Evolutionary conservation across 2,113 vertebrate genomes (phyloP).

Genomic region (Crotophaga sulcirostris): DNA sequence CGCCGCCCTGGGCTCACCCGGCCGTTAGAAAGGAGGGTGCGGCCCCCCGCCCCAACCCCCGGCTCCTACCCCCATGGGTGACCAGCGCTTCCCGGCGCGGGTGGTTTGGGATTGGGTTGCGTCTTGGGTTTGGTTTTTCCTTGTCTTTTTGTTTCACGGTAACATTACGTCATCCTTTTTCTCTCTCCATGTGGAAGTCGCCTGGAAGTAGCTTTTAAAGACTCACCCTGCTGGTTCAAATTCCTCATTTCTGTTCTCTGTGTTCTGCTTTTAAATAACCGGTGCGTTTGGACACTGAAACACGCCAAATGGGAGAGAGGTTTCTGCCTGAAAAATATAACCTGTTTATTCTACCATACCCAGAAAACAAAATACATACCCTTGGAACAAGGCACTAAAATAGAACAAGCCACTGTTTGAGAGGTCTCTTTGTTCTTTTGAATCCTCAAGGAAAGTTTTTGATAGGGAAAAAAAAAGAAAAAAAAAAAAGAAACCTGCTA

Average conservation of each 20-base stretch:
- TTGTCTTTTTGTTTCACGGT: not conserved
- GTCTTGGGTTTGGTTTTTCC: no score
- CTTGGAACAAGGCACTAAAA: not conserved
- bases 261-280: not conserved
- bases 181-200: not conserved
- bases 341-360: not conserved
- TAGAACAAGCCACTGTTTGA: not conserved
- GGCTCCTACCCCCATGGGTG: no score
- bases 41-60: accelerated
- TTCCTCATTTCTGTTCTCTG: not conserved
- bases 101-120: no score
- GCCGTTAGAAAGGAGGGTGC: not conserved
- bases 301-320: not conserved
- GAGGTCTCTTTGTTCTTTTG: conserved; percentile 7
- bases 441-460: conserved; percentile 4
- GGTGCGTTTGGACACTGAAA: not conserved
- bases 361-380: not conserved
- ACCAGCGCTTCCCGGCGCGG: not conserved
- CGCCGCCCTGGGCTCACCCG: accelerated
- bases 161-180: not conserved
- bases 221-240: not conserved
- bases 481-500: not conserved
- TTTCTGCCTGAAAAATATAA: not conserved
- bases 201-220: not conserved
- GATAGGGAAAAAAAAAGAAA: not conserved